Percentiles rank a stretch among this genome's conserved stretches.
Evolutionary conservation across 2,888 invertebrate genomes (phyloP).

Genomic region (Pteria penguin): DNA sequence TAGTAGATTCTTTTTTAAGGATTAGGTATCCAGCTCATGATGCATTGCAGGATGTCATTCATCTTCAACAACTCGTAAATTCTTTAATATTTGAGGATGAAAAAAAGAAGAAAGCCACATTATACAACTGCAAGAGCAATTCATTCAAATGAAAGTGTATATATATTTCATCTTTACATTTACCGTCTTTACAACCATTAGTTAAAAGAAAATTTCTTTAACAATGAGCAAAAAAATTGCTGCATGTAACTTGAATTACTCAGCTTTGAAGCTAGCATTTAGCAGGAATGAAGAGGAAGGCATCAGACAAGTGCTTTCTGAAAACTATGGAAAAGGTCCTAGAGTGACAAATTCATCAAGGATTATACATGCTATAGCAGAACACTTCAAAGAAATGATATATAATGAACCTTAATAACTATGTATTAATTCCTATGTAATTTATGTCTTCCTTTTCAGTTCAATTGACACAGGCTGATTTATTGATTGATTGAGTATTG

Average conservation of each 20-base stretch:
- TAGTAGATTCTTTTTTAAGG: background rate
- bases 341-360: slow-evolving; percentile 32
- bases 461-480: too few species aligned
- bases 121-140: background rate
- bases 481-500: too few species aligned
- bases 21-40: background rate
- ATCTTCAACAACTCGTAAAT: background rate
- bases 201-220: background rate
- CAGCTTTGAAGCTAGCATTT: background rate
- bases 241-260: background rate
- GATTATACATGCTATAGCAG: slow-evolving; percentile 4
- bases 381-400: background rate
- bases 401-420: background rate
- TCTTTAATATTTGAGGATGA: background rate
- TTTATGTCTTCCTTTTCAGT: too few species aligned
- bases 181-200: background rate
- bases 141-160: slow-evolving; percentile 1
- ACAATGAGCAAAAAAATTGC: slow-evolving; percentile 11
- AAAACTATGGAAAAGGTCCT: slow-evolving; percentile 3
- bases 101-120: background rate
- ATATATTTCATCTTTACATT: too few species aligned
- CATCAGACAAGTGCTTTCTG: slow-evolving; percentile 11
- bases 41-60: slow-evolving; percentile 10
- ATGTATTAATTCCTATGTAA: background rate
- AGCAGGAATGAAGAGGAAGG: slow-evolving; percentile 8